Percentiles rank a stretch among this genome's conserved stretches.
phyloP scores from a whole-genome alignment of 1,140 invertebrate species.

The Probaryconus sp. region DNA sequence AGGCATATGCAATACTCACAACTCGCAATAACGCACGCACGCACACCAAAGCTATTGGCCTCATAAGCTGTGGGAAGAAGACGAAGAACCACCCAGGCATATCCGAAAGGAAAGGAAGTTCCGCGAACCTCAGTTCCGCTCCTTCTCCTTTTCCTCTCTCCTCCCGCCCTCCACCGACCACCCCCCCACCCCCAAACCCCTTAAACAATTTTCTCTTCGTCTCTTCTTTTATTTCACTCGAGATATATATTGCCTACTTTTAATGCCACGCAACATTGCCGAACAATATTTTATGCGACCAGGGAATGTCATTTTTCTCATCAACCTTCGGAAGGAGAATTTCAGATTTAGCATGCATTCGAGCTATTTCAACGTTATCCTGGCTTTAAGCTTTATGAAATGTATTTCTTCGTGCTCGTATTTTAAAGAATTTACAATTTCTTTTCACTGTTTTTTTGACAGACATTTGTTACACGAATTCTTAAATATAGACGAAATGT shows the following conservation, averaged over 20 bases:
- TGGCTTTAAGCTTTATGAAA: too few relatives aligned
- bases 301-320: too few relatives aligned
- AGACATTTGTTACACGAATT: too few relatives aligned
- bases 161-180: slow-evolving; percentile 1
- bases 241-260: slow-evolving; percentile 44
- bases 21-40: slow-evolving; percentile 25
- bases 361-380: too few relatives aligned
- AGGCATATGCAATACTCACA: slow-evolving; percentile 12
- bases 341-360: too few relatives aligned
- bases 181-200: too few relatives aligned
- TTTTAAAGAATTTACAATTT: too few relatives aligned
- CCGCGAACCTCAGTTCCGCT: slow-evolving; percentile 75
- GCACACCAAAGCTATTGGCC: slow-evolving; percentile 23
- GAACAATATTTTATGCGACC: slow-evolving; percentile 2
- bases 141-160: slow-evolving; percentile 72
- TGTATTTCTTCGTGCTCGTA: too few relatives aligned
- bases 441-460: too few relatives aligned
- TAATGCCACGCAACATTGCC: slow-evolving; percentile 31
- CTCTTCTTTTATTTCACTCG: slow-evolving; percentile 36
- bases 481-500: too few relatives aligned
- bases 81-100: slow-evolving; percentile 71
- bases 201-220: slow-evolving; percentile 55
- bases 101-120: slow-evolving; percentile 75
- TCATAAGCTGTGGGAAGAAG: slow-evolving; percentile 73
- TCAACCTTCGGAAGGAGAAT: too few relatives aligned